These are phyloP conservation scores for Amyelois transitella DNA, from an alignment of 1,140 invertebrate species.

Conservation along the genomic window DNA sequence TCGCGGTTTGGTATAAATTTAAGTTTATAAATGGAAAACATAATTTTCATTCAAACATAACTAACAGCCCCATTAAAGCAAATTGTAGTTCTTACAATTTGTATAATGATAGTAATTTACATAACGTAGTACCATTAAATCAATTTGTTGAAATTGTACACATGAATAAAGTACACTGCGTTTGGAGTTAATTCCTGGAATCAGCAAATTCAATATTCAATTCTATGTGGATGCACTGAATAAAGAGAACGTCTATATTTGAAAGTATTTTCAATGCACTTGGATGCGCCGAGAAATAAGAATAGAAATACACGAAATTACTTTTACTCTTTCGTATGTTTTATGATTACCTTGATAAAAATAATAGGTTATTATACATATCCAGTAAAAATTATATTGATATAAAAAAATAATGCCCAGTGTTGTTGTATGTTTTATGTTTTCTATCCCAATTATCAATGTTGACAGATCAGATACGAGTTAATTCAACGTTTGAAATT, in stretches of 20 bases:
- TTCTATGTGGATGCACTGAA: background rate
- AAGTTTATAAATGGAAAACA: no score
- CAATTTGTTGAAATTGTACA: background rate
- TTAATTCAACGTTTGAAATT: conserved; percentile 16
- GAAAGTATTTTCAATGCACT: background rate
- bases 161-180: background rate
- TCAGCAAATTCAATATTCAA: background rate
- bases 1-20: no score
- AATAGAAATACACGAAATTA: background rate
- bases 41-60: no score
- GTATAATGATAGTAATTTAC: no score
- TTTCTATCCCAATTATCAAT: background rate
- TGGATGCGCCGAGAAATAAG: background rate
- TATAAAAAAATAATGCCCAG: no score
- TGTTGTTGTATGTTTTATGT: background rate
- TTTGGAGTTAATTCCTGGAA: background rate
- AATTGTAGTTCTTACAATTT: no score
- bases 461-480: background rate
- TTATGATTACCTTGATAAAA: no score
- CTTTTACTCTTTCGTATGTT: background rate
- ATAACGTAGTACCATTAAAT: no score
- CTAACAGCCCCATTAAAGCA: no score
- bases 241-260: background rate
- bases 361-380: no score
- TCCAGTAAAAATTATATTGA: no score